Conservation (phyloP, 2,888 invertebrate species). For the Aricia artaxerxes region DNA sequence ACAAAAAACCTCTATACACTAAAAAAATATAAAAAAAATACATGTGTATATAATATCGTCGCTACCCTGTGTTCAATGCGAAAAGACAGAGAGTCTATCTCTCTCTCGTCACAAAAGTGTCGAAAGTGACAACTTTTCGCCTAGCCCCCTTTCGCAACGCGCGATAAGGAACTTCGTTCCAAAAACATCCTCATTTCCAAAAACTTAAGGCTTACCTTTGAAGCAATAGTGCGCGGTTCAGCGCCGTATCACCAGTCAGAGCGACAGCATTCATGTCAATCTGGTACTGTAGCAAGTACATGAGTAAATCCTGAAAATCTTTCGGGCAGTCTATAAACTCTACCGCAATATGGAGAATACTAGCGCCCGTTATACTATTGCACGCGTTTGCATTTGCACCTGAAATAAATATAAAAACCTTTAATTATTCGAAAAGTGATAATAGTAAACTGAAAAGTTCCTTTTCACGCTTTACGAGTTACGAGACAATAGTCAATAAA, state of each 20-base stretch:
- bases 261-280: conserved; percentile 71
- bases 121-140: too few relatives aligned
- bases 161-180: too few relatives aligned
- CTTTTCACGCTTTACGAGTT: too few relatives aligned
- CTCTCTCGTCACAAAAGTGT: too few relatives aligned
- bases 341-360: conserved; percentile 82
- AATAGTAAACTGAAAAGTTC: too few relatives aligned
- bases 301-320: conserved; percentile 77
- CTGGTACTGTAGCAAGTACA: conserved; percentile 65
- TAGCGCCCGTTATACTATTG: conserved; percentile 77
- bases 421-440: neutral
- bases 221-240: conserved; percentile 74
- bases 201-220: conserved; percentile 59
- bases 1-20: too few relatives aligned
- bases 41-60: too few relatives aligned
- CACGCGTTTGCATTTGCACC: conserved; percentile 79
- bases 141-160: too few relatives aligned
- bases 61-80: too few relatives aligned
- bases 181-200: neutral
- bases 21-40: too few relatives aligned
- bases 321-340: conserved; percentile 74
- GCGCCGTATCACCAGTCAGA: conserved; percentile 74
- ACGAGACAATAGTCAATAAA: too few relatives aligned
- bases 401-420: conserved; percentile 50
- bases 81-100: too few relatives aligned